A percentile compares a stretch with the other conserved stretches of the same genome.
Evolutionary conservation across 2,113 vertebrate species (phyloP).

Genomic region (Elephantulus edwardii): DNA sequence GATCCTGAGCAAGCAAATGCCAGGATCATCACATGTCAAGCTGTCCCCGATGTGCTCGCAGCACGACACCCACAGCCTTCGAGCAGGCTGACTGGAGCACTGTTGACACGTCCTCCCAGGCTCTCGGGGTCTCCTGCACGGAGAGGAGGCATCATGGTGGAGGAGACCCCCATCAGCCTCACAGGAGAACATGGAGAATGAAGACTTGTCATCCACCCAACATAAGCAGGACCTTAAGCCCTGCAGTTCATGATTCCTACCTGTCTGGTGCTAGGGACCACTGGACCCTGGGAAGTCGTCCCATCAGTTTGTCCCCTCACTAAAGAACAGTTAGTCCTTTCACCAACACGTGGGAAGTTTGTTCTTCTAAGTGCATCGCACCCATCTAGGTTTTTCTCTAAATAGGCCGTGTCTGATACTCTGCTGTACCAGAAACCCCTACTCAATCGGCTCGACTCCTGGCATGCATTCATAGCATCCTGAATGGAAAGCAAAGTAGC

Average conservation of each 20-base stretch:
- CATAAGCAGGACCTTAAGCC: neutral
- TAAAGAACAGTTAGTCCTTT: neutral
- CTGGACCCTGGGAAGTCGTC: neutral
- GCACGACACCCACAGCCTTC: neutral
- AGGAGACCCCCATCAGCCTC: neutral
- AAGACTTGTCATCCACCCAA: neutral
- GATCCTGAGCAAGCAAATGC: conserved; percentile 17
- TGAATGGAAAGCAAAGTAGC: too few species aligned
- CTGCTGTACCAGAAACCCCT: neutral
- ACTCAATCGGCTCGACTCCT: neutral
- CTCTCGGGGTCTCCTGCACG: neutral
- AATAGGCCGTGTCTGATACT: neutral
- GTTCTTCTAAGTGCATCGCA: accelerated
- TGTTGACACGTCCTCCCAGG: neutral
- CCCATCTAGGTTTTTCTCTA: neutral
- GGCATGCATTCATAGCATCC: too few species aligned
- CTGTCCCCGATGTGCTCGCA: accelerated
- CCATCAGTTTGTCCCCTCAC: neutral
- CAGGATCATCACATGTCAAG: neutral
- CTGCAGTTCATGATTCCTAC: neutral
- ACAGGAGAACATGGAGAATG: neutral
- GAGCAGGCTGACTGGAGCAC: neutral
- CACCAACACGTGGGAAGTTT: neutral
- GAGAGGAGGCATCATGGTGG: too few species aligned
- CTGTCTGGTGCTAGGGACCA: neutral